Conservation (phyloP, 2,888 invertebrate genomes). For the Tachina fera region DNA sequence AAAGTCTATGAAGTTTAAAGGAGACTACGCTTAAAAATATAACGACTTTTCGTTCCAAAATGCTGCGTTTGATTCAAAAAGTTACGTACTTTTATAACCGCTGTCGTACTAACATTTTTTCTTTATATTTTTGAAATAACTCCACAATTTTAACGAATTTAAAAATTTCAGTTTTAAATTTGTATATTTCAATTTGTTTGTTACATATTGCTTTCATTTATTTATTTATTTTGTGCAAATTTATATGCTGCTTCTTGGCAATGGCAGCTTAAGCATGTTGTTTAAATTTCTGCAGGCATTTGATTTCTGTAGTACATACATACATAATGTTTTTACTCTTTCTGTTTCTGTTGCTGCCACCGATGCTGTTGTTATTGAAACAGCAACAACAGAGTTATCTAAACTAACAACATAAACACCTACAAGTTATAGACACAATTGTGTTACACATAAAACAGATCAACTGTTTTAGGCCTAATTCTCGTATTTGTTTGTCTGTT, state of each 20-base stretch:
- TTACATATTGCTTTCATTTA: not conserved
- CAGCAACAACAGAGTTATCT: constrained; percentile 48
- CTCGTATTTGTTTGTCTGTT: constrained; percentile 58
- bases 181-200: not conserved
- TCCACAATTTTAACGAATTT: no score
- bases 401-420: constrained; percentile 62
- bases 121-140: no score
- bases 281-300: constrained; percentile 27
- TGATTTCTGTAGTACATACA: not conserved
- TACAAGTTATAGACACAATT: constrained; percentile 69
- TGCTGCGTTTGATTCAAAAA: no score
- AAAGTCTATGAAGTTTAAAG: no score
- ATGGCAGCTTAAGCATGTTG: constrained; percentile 28
- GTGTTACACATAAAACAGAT: constrained; percentile 72
- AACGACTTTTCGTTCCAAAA: no score
- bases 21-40: no score
- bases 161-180: no score
- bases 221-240: not conserved
- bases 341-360: not conserved
- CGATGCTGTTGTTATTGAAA: constrained; percentile 28
- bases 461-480: constrained; percentile 67
- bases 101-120: no score
- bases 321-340: constrained; percentile 6
- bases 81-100: no score
- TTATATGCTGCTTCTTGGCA: not conserved